These are phyloP conservation scores for Atrichornis clamosus DNA, from an alignment of 2,113 vertebrate species.

Conservation along the genomic window DNA sequence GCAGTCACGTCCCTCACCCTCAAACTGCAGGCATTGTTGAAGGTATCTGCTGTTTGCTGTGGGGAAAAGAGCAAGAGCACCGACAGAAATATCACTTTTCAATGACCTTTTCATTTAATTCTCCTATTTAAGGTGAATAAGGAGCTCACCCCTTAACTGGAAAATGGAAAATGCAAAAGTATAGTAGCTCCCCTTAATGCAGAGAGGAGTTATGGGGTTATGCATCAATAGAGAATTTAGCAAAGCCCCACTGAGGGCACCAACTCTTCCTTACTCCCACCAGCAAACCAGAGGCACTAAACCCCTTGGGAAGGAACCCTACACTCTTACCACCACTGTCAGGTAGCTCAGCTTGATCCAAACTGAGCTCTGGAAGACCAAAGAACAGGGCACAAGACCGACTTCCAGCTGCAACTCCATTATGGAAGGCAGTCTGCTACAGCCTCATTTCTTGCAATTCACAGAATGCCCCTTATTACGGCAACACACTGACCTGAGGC, in stretches of 20 bases:
- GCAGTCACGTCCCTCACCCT: not conserved
- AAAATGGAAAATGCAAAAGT: not conserved
- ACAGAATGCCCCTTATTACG: not conserved
- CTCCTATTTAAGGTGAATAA: not conserved
- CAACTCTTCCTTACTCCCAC: not conserved
- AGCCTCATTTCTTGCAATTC: not conserved
- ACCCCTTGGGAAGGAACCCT: not conserved
- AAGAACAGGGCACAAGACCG: not conserved
- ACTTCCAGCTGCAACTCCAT: not conserved
- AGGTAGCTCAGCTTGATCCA: not conserved
- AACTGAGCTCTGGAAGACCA: not conserved
- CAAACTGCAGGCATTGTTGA: not conserved
- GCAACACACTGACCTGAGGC: not conserved
- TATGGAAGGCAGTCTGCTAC: not conserved
- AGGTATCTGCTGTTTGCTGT: not conserved
- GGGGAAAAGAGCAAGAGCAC: not conserved
- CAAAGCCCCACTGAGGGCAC: not conserved
- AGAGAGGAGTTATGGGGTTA: not conserved
- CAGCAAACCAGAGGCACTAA: not conserved
- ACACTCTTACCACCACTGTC: not conserved
- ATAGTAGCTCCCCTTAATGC: not conserved
- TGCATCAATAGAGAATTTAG: not conserved
- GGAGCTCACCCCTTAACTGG: not conserved
- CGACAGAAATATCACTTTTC: not conserved
- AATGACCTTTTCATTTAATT: not conserved